Base-by-base conservation (phyloP, 2,888 invertebrate genomes). In the Cantharis rufa region DNA sequence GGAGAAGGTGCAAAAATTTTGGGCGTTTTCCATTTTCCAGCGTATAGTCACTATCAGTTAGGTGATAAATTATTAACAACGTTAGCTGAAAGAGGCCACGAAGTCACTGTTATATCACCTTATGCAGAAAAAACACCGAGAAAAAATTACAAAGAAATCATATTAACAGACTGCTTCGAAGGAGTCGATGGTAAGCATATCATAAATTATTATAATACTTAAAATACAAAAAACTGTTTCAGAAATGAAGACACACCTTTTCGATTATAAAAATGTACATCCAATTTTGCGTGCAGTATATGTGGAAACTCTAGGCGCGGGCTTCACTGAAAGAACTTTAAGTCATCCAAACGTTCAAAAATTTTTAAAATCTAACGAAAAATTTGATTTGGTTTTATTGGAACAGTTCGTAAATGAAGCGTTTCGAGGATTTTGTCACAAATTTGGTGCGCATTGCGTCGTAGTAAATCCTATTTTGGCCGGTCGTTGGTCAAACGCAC, bases 321-420 rank as follows among this genome's bases (percentile, higher is more conserved):
- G 24, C 2, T 61, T 75, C 5, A 48, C 63, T 4, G 16, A 79
- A 69, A 10, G 0, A n/a, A 4, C 18, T 61, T 79, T 86, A 11
- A 75, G 82, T n/a, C 79, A 85, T 48, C 81, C 82, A 11, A 81
- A 82, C 10, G 80, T 87, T 1, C 82, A 84, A 79, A 79, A 85
- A 61, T 78, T 87, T 0, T 62, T 87, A 7, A 76, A 83, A 62
- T 87, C 88, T 0, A 76, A 82, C 15, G 82, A 88, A 72, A 82
- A 84, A 13, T 88, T 89, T 74, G 89, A 89, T 79, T 82, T 86
- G 13, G 85, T 89, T 3, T 84, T 89, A 4, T 86, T 89, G 1
- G 90, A 90, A 81, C 85, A 89, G 62, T 90, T 90, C 80, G 82
- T 89, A 24, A 89, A 88, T 80, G 91, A 91, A 80, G 90, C 90